Conservation (phyloP, 1,140 invertebrate genomes). For the Camponotus floridanus region DNA sequence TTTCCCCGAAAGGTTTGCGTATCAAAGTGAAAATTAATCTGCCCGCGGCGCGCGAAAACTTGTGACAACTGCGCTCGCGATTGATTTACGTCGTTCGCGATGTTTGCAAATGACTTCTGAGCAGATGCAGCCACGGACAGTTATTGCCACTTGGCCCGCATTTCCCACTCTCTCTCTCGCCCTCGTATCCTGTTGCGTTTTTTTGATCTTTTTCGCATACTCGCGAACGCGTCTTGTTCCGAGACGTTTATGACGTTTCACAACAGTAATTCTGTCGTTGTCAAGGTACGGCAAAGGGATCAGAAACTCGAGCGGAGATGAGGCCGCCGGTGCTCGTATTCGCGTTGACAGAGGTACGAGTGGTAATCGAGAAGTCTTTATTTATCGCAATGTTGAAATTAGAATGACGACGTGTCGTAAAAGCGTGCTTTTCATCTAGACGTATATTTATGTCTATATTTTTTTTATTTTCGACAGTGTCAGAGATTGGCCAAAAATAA, state of each 20-base stretch:
- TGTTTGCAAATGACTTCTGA: slow-evolving; percentile 81
- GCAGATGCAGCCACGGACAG: slow-evolving; percentile 55
- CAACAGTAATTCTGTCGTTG: slow-evolving; percentile 83
- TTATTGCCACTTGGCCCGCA: slow-evolving; percentile 57
- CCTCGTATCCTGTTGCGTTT: not conserved
- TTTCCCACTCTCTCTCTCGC: slow-evolving; percentile 49
- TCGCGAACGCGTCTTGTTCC: slow-evolving; percentile 59
- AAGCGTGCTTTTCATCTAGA: slow-evolving; percentile 43
- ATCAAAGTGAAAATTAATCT: slow-evolving; percentile 78
- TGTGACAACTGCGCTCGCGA: slow-evolving; percentile 76
- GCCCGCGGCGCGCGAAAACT: slow-evolving; percentile 76
- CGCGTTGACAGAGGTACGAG: slow-evolving; percentile 57
- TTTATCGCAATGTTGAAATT: slow-evolving; percentile 63
- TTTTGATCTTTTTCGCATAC: slow-evolving; percentile 49
- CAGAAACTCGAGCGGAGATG: slow-evolving; percentile 62
- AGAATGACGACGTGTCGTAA: slow-evolving; percentile 44
- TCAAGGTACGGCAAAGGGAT: slow-evolving; percentile 80
- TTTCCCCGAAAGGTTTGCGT: slow-evolving; percentile 49
- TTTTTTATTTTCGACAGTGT: not conserved
- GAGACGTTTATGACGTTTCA: slow-evolving; percentile 81
- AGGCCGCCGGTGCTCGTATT: slow-evolving; percentile 28
- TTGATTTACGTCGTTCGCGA: slow-evolving; percentile 82
- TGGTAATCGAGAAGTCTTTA: slow-evolving; percentile 68
- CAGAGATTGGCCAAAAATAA: not conserved
- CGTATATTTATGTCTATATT: not conserved